Base-by-base conservation (phyloP, 2,797 vertebrate genomes). In the Tadarida brasiliensis region DNA sequence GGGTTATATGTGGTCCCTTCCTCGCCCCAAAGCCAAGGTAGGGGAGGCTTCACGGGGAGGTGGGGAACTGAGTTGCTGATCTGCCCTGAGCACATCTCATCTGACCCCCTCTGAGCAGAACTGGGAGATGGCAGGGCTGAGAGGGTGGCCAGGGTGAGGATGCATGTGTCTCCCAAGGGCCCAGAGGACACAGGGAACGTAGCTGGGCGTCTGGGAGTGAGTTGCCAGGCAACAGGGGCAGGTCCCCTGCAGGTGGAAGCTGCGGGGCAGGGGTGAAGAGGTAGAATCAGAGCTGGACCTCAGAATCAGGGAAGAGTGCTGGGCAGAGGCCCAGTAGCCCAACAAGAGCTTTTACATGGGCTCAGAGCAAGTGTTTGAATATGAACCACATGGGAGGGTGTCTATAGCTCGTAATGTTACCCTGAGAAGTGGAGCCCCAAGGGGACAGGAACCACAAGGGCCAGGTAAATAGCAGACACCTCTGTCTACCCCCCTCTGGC, bases 141-240 rank as follows among this genome's bases (percentile, higher is more conserved):
- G 57, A 56, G 3, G 49, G 12, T 44, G 44, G 67, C 20, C 5
- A 1, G 33, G 20, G 20, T 8, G 47, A 87, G 22, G 49, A 49
- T 3, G 1, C 2, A 0, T 0, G 7, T 19, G 8, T 51, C 44
- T 81, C 59, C 51, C 12, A 0, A 5, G n/a, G 44, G 51, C 9
- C 87, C n/a, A 16, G 81, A 51, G 35, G 14, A 49, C 56, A 54
- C 59, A 39, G 56, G n/a, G 26, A 47, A 89, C 11, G 26, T 7
- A 51, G 22, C 11, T 61, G 5, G 11, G 17, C 20, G 6, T 19
- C 33, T 19, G 30, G 59, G 17, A 5, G 5, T 85, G 54, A 49
- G 44, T 15, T 28, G 39, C 8, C 47, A 11, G 12, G 1, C 15
- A 1, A 0, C 30, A 51, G 15, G 51, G 44, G 6, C 3, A 4